phyloP scores from a whole-genome alignment of 2,888 invertebrate species.

The Escarpia spicata region DNA sequence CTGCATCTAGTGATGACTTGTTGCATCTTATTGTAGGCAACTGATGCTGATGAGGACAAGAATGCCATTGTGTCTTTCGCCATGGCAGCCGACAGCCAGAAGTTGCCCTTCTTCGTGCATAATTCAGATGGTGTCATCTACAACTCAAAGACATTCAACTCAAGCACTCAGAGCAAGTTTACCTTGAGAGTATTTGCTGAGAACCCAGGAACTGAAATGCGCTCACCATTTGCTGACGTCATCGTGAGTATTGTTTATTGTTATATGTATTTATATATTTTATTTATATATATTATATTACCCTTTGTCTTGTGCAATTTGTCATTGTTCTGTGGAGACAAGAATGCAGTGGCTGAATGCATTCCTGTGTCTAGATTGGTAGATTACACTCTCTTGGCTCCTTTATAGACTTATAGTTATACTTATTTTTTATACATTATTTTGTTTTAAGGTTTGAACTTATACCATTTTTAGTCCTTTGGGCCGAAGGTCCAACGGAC shows the following conservation, averaged over 20 bases:
- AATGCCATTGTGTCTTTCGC: constrained; percentile 77
- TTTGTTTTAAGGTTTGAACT: too few species aligned
- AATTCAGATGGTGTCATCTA: constrained; percentile 37
- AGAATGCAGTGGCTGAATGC: too few species aligned
- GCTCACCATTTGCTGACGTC: not conserved
- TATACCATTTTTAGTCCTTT: too few species aligned
- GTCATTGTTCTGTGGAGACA: too few species aligned
- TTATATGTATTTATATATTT: too few species aligned
- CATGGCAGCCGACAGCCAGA: constrained; percentile 62
- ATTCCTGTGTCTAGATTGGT: too few species aligned
- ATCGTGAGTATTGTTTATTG: not conserved
- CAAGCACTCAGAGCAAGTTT: constrained; percentile 7
- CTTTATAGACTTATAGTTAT: too few species aligned
- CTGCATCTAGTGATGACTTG: constrained; percentile 8
- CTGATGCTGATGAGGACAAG: constrained; percentile 85
- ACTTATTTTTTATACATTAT: too few species aligned
- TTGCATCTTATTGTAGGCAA: constrained; percentile 71
- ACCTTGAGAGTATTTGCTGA: constrained; percentile 20
- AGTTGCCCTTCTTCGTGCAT: constrained; percentile 71
- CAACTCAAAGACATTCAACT: constrained; percentile 33
- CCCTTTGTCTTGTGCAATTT: too few species aligned
- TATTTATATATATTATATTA: too few species aligned
- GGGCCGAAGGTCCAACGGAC: too few species aligned
- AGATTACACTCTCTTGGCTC: too few species aligned
- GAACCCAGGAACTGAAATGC: not conserved